Percentiles rank a stretch among this genome's conserved stretches.
Evolutionary conservation across 2,888 invertebrate genomes (phyloP).

Genomic region (Nephrotoma guestfalica): DNA sequence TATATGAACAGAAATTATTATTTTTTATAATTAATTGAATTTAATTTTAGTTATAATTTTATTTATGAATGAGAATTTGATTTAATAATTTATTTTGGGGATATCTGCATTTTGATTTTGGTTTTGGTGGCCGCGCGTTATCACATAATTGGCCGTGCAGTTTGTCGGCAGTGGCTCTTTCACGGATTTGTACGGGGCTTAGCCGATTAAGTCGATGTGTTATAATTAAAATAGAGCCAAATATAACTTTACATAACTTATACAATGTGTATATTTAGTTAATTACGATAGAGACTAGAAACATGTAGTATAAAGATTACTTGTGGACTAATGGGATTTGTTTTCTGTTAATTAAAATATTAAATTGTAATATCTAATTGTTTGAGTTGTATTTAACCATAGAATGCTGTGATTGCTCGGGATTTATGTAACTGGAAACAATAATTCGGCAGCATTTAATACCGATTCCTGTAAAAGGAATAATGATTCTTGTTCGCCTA

Average conservation of each 20-base stretch:
- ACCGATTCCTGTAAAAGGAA: too few species aligned
- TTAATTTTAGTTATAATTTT: neutral
- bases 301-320: neutral
- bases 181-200: neutral
- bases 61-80: neutral
- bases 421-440: too few species aligned
- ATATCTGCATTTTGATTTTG: neutral
- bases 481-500: too few species aligned
- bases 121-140: neutral
- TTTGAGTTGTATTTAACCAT: neutral
- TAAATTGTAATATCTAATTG: neutral
- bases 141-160: neutral
- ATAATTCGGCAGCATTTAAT: too few species aligned
- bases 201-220: neutral
- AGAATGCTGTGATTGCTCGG: neutral
- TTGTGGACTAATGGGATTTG: neutral
- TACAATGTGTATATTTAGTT: neutral
- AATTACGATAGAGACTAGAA: neutral
- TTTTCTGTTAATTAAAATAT: neutral
- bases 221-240: slow-evolving; percentile 21
- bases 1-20: neutral
- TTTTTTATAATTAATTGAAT: neutral
- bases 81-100: neutral
- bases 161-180: neutral
- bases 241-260: slow-evolving; percentile 19